These are phyloP conservation scores for Leucophenga montana DNA, from an alignment of 2,888 invertebrate species.

Conservation along the genomic window DNA sequence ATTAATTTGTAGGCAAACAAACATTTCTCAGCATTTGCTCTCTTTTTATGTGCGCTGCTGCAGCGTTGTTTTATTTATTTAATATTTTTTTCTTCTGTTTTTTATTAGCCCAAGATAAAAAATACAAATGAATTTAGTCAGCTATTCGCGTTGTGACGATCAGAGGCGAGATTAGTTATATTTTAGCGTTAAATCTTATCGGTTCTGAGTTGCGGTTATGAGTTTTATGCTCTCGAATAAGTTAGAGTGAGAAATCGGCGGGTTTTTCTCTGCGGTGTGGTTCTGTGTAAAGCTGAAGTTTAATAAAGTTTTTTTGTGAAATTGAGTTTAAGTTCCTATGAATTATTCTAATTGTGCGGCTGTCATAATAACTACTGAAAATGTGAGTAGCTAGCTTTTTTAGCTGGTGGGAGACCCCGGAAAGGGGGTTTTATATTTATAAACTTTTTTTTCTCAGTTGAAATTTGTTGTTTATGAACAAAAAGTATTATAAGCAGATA, in stretches of 20 bases:
- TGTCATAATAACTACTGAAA: too few species aligned
- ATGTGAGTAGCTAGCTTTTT: too few species aligned
- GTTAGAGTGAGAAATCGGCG: too few species aligned
- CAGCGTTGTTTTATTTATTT: neutral
- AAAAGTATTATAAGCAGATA: too few species aligned
- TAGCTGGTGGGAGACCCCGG: too few species aligned
- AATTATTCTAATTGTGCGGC: too few species aligned
- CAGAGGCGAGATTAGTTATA: constrained; percentile 28
- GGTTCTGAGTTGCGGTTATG: constrained; percentile 36
- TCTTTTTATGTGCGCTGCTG: neutral
- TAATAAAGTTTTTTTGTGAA: too few species aligned
- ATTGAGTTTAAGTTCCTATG: too few species aligned
- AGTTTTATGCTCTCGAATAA: constrained; percentile 6
- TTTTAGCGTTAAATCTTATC: constrained; percentile 28
- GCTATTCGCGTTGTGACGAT: neutral
- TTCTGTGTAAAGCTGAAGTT: neutral
- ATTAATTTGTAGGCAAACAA: constrained; percentile 19
- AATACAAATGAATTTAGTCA: neutral
- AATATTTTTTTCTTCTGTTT: constrained; percentile 39
- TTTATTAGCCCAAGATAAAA: constrained; percentile 58
- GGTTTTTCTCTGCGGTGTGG: neutral
- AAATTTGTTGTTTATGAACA: too few species aligned
- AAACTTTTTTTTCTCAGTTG: too few species aligned
- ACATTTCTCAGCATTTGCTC: constrained; percentile 8
- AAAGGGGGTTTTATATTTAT: too few species aligned